These are phyloP conservation scores for Bombus waltoni DNA, from an alignment of 1,140 invertebrate species.

Conservation along the genomic window DNA sequence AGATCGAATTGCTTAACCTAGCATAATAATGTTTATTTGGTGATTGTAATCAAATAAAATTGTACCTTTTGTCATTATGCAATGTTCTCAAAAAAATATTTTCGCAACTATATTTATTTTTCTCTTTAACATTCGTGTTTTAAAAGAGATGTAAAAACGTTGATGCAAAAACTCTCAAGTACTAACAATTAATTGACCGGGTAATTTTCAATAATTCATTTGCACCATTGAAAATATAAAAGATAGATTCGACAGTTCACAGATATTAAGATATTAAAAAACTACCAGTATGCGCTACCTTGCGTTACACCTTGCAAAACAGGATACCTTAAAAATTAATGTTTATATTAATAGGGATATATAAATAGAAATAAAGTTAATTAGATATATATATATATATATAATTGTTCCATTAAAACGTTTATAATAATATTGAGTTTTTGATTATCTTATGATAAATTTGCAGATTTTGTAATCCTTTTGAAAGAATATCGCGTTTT, in stretches of 20 bases:
- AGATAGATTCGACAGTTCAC: not conserved
- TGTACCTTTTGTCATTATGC: slow-evolving; percentile 71
- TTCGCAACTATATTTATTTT: slow-evolving; percentile 9
- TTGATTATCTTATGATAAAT: not conserved
- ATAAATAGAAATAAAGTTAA: not conserved
- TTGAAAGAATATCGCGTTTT: not conserved
- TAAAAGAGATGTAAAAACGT: not conserved
- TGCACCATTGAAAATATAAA: slow-evolving; percentile 2
- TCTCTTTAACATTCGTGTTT: slow-evolving; percentile 27
- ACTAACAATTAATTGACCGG: not conserved
- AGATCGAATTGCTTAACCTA: not conserved
- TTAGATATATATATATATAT: not conserved
- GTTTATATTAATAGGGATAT: not conserved
- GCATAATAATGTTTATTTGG: slow-evolving; percentile 15
- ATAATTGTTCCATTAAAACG: not conserved
- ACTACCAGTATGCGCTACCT: not conserved
- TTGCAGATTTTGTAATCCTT: not conserved
- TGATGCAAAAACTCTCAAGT: not conserved
- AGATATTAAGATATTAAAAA: too few species aligned
- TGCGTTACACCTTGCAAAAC: not conserved
- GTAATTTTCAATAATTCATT: slow-evolving; percentile 3
- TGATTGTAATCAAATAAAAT: not conserved
- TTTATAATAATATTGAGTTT: not conserved
- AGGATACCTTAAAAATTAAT: not conserved
- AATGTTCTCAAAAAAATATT: slow-evolving; percentile 26